Conservation (phyloP, 2,797 vertebrate genomes). For the Danio albolineatus region DNA sequence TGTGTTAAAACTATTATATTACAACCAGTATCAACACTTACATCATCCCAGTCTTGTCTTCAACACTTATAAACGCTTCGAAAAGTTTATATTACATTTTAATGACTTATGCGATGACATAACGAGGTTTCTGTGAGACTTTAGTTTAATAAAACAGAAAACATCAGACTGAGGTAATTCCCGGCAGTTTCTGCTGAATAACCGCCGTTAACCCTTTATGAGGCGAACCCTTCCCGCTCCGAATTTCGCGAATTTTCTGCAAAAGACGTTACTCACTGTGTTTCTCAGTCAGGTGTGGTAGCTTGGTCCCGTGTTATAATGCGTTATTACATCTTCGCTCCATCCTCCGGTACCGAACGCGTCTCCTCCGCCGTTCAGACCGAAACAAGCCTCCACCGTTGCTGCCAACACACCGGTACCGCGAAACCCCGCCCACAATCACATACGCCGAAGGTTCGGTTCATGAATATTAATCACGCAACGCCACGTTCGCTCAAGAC, state of each 20-base stretch:
- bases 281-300: no score
- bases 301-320: background rate
- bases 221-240: background rate
- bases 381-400: background rate
- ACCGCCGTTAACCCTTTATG: slow-evolving; percentile 11
- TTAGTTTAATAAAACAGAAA: background rate
- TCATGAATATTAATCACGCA: slow-evolving; percentile 28
- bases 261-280: background rate
- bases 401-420: slow-evolving; percentile 27
- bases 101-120: background rate
- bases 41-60: no score
- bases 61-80: background rate
- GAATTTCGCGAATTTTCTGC: background rate
- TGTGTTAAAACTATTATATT: background rate
- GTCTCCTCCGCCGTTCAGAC: background rate
- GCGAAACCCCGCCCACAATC: slow-evolving; percentile 2
- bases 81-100: background rate
- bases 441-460: no score
- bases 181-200: background rate
- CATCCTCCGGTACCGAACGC: background rate
- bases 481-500: background rate
- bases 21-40: background rate
- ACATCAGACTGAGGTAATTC: background rate
- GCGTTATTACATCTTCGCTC: background rate
- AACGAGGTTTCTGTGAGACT: background rate